Percentiles rank a stretch among this genome's conserved stretches.
phyloP scores from a whole-genome alignment of 2,113 vertebrate genomes.

The Melanostigma gelatinosum region DNA sequence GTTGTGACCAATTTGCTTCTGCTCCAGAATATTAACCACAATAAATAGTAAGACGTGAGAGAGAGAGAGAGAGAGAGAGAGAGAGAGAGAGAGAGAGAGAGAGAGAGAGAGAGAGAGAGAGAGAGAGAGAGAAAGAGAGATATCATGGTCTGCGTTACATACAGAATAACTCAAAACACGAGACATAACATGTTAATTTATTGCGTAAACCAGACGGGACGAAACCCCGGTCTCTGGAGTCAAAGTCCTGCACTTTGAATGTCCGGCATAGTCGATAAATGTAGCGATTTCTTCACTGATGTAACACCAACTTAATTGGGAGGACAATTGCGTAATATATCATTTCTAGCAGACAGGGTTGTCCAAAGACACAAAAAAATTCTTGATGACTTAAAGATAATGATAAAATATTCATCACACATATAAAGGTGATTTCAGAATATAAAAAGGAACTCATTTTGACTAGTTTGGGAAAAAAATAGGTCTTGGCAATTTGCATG shows the following conservation, averaged over 20 bases:
- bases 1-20: constrained; percentile 6
- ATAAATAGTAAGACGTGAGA: not conserved
- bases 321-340: not conserved
- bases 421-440: not conserved
- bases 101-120: too few species aligned
- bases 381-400: not conserved
- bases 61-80: too few species aligned
- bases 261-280: not conserved
- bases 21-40: constrained; percentile 21
- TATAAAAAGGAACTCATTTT: not conserved
- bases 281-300: not conserved
- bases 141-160: not conserved
- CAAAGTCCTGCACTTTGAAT: not conserved
- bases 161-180: not conserved
- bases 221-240: not conserved
- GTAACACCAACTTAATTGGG: not conserved
- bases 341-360: not conserved
- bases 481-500: not conserved
- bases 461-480: not conserved
- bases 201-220: not conserved
- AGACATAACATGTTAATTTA: not conserved
- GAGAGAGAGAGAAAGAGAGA: not conserved
- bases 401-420: not conserved
- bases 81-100: too few species aligned
- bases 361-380: not conserved